Evolutionary conservation across 1,140 invertebrate genomes (phyloP).

Genomic region (Ostrea edulis): DNA sequence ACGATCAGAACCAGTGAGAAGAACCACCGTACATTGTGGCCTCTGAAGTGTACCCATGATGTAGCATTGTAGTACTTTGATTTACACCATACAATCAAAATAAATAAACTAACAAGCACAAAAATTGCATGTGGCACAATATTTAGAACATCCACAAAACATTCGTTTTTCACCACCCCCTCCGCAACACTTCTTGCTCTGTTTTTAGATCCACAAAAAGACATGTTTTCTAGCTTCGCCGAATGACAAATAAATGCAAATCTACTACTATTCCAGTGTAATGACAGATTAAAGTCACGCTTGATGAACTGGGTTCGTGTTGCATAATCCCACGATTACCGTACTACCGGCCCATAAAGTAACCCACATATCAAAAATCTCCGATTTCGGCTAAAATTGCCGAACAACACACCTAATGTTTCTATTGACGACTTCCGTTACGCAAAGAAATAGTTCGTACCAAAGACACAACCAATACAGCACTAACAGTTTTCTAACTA

Average conservation of each 20-base stretch:
- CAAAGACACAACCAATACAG: not conserved
- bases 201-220: constrained; percentile 71
- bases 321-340: not conserved
- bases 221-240: not conserved
- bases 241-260: not conserved
- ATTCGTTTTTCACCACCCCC: constrained; percentile 75
- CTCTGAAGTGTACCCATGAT: constrained; percentile 76
- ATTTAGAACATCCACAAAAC: constrained; percentile 76
- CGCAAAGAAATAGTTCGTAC: not conserved
- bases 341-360: not conserved
- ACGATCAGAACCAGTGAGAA: constrained; percentile 67
- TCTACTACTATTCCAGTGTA: not conserved
- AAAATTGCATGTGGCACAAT: constrained; percentile 75
- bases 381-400: not conserved
- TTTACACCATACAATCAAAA: constrained; percentile 74
- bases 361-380: not conserved
- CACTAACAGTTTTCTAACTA: not conserved
- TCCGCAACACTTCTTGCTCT: constrained; percentile 72
- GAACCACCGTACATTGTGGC: constrained; percentile 72
- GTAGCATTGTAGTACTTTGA: constrained; percentile 74
- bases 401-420: not conserved
- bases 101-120: constrained; percentile 70
- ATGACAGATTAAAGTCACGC: not conserved
- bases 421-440: constrained; percentile 9
- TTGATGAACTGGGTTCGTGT: not conserved